Base-by-base conservation (phyloP, 1,140 invertebrate genomes). In the Schmidtea mediterranea region DNA sequence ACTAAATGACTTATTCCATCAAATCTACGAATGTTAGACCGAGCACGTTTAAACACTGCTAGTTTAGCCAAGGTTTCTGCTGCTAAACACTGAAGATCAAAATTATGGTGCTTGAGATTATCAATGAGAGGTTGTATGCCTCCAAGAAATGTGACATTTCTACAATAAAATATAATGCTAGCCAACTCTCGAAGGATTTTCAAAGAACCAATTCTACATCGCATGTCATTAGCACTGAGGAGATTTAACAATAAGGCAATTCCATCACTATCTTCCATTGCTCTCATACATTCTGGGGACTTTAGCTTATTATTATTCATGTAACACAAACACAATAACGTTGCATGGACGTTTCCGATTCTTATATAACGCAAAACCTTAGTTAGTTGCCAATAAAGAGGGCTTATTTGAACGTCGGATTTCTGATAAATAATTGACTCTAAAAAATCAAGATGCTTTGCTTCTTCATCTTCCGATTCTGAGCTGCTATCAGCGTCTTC, bases 181-280 rank as follows among this genome's bases (percentile, higher is more conserved):
- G 78, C 76, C 37, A 87, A 76, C 58, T 78, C 75, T 52, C 74
- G 72, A 2, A 89, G 61, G 9, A 86, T 78, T 40, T 75, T 74
- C 16, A 86, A 60, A 0, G 80, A 72, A n/a, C 80, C 81, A 54
- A 82, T 72, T 62, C 72, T 80, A 62, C 82, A 87, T 57, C 83
- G 81, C 38, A 80, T 69, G 57, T 86, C 80, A 53, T 77, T 75
- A 1, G 82, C 71, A 62, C 89, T 82, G 16, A 92, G 65, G 6
- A 90, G 73, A 63, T 92, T 92, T 0, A 90, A 79, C 0, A 92
- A 63, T 0, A 89, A 73, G 62, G 89, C 82, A 3, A 90, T 66
- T 1, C 83, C 83, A 1, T 81, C 82, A 22, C 81, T 79, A 59
- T 83, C 81, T 43, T 70, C 65, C 45, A 78, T 74, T 1, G 74